Conservation (phyloP, 2,797 vertebrate species). For the Danio kyathit region DNA sequence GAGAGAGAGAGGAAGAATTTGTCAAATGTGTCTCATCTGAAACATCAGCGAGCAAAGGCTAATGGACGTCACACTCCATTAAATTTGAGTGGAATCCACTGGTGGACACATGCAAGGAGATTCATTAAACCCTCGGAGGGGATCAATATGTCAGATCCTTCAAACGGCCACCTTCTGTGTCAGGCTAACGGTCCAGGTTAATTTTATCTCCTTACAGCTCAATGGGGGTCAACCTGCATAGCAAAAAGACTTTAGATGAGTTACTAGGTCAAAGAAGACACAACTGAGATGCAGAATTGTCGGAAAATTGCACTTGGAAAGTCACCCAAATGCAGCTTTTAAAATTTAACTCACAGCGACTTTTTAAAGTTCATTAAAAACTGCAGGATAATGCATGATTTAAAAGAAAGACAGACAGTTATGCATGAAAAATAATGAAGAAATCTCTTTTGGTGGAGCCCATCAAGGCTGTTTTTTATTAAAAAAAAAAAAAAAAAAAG, state of each 20-base stretch:
- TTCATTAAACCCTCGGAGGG: slow-evolving; percentile 59
- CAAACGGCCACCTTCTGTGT: slow-evolving; percentile 34
- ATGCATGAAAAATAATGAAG: background rate
- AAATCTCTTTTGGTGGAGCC: background rate
- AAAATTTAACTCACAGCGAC: too few species aligned
- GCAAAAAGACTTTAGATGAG: background rate
- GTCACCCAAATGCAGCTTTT: background rate
- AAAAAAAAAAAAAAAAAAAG: too few species aligned
- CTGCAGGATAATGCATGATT: background rate
- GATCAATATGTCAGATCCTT: slow-evolving; percentile 50
- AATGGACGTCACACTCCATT: slow-evolving; percentile 57
- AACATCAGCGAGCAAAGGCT: slow-evolving; percentile 46
- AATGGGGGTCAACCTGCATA: slow-evolving; percentile 57
- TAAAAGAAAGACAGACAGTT: background rate
- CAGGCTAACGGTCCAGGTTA: slow-evolving; percentile 61
- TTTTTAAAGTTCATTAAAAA: too few species aligned
- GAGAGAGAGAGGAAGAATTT: slow-evolving; percentile 4
- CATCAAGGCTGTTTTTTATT: too few species aligned
- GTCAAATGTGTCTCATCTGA: slow-evolving; percentile 46
- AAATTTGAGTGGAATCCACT: slow-evolving; percentile 49
- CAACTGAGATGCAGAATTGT: background rate
- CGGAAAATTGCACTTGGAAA: background rate
- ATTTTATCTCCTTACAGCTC: slow-evolving; percentile 71
- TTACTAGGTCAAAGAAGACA: background rate
- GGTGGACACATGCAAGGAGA: slow-evolving; percentile 48